Percentiles rank a stretch among this genome's conserved stretches.
Evolutionary conservation across 2,888 invertebrate species (phyloP).

Genomic region (Pecten maximus): DNA sequence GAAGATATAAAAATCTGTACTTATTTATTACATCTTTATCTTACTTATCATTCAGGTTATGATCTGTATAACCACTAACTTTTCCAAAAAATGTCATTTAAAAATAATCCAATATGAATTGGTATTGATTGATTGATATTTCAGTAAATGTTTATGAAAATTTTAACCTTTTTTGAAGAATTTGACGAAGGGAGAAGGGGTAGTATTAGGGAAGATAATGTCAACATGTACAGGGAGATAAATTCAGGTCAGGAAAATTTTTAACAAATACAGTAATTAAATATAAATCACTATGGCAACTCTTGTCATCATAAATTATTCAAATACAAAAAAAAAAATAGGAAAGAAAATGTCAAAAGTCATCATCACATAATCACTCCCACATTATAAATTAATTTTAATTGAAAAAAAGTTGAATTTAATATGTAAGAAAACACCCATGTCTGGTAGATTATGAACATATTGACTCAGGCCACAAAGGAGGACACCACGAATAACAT

Average conservation of each 20-base stretch:
- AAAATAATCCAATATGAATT: too few species aligned
- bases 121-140: too few species aligned
- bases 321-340: neutral
- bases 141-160: too few species aligned
- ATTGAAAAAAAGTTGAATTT: neutral
- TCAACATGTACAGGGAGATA: neutral
- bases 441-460: neutral
- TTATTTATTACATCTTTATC: too few species aligned
- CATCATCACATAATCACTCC: neutral
- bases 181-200: neutral
- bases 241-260: neutral
- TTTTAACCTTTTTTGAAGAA: neutral
- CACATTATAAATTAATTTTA: neutral
- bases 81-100: too few species aligned
- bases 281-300: neutral
- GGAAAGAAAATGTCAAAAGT: neutral
- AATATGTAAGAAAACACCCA: neutral
- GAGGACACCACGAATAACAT: neutral
- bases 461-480: neutral
- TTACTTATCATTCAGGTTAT: too few species aligned
- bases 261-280: neutral
- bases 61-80: too few species aligned
- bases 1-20: too few species aligned
- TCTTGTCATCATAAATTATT: neutral
- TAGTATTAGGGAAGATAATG: neutral